Conservation (phyloP, 2,113 vertebrate species). For the Saguinus imperator region DNA sequence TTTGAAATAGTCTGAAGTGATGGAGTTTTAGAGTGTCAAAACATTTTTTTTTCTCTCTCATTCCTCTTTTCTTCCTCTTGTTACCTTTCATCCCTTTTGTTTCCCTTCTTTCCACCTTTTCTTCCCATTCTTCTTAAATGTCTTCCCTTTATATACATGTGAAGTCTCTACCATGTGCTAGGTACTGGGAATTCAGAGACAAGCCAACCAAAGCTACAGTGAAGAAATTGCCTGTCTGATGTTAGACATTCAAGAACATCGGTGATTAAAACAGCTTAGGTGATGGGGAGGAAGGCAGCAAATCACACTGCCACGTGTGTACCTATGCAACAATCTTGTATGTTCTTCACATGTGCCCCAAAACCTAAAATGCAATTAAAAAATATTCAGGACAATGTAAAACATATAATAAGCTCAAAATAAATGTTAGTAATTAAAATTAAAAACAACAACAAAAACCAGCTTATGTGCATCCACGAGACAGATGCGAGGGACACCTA, state of each 20-base stretch:
- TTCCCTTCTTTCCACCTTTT: not conserved
- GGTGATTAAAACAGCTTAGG: not conserved
- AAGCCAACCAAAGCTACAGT: not conserved
- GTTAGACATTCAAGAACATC: not conserved
- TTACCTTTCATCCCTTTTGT: not conserved
- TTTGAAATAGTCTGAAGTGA: not conserved
- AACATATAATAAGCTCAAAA: too few species aligned
- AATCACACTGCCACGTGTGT: too few species aligned
- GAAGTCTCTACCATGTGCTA: not conserved
- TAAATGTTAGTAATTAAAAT: too few species aligned
- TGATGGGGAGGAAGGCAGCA: too few species aligned
- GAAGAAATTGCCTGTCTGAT: not conserved
- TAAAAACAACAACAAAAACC: not conserved
- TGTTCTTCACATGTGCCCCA: too few species aligned
- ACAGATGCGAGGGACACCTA: not conserved
- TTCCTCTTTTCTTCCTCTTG: not conserved
- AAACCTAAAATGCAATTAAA: too few species aligned
- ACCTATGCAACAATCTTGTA: too few species aligned
- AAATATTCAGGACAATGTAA: too few species aligned
- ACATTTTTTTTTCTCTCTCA: slow-evolving; percentile 16
- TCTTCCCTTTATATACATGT: not conserved
- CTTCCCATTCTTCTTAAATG: not conserved
- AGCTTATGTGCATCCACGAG: not conserved
- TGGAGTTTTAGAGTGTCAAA: not conserved
- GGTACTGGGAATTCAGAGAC: not conserved